phyloP scores from a whole-genome alignment of 2,113 vertebrate genomes.

The Todiramphus saurophagus region DNA sequence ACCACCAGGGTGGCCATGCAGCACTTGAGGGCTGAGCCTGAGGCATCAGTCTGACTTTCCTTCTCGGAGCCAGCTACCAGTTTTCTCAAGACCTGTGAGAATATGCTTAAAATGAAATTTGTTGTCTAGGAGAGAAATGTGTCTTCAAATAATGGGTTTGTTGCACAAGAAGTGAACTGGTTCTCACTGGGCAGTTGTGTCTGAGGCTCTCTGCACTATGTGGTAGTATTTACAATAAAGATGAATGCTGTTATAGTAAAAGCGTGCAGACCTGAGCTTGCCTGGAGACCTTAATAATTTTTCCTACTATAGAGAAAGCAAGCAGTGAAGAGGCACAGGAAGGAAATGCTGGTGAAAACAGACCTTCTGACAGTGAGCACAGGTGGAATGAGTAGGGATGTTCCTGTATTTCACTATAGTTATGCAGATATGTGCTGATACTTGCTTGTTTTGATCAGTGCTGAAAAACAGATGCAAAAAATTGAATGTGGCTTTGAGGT shows the following conservation, averaged over 20 bases:
- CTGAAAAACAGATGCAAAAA: background rate
- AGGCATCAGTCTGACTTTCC: background rate
- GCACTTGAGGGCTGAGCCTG: accelerated
- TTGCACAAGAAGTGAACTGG: background rate
- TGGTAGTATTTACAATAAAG: background rate
- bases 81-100: background rate
- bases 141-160: background rate
- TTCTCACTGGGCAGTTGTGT: background rate
- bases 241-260: background rate
- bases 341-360: background rate
- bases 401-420: background rate
- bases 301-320: background rate
- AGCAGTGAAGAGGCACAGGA: background rate
- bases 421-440: background rate
- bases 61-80: background rate
- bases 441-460: background rate
- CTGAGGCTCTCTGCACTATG: background rate
- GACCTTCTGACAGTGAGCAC: background rate
- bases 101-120: background rate
- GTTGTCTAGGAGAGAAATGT: background rate
- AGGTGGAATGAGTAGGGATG: background rate
- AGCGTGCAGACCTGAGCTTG: background rate
- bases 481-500: background rate
- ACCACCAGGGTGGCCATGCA: background rate
- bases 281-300: background rate